Evolutionary conservation across 1,140 invertebrate species (phyloP), one percentile per base, ranked within the genome.

Genomic region (Teleogryllus occipitalis): DNA sequence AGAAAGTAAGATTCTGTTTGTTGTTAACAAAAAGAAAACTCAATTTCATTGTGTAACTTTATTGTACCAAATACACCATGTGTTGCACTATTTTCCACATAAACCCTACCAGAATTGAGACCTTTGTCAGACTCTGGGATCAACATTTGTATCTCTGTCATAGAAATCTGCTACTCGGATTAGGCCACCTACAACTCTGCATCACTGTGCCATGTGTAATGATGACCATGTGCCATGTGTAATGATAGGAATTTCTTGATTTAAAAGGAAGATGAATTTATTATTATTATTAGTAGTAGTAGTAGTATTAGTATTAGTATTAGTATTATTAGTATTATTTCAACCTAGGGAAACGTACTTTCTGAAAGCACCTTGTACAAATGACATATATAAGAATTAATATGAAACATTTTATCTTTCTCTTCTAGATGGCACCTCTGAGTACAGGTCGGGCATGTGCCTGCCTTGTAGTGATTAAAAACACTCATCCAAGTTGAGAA

Each of bases 361-460:
- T 39, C 27, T 39, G 1, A 39, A 39, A 2, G 27, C 5, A 5
- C 27, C 27, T 39, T 5, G 27, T 39, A 5, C 27, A 39, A 39
- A 39, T 39, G 5, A 39, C 27, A 39, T 39, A 39, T 39, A 72
- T 15, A 6, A 75, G 74, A 75, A 75, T 72, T 12, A 12, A 72
- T 10, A 75, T 3, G 7, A 22, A 75, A 22, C 21, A 15, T 75
- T 75, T 75, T 4, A 10, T 22, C 21, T 75, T 77, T 77, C 7
- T 21, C 48, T 77, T 18, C 83, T 84, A 91, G 90, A 88, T 95
- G 80, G 89, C 94, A 48, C 90, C 93, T 18, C 87, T 97, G 75
- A 92, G 90, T 82, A 92, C 91, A 47, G 94, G 94, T 72, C 89
- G 95, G 81, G 95, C 95, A 76, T 95, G 95, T 78, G 93, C 95